Percentiles rank a stretch among this genome's conserved stretches.
These are phyloP conservation scores for Porphyrio hochstetteri DNA, from an alignment of 2,113 vertebrate species.

Conservation along the genomic window DNA sequence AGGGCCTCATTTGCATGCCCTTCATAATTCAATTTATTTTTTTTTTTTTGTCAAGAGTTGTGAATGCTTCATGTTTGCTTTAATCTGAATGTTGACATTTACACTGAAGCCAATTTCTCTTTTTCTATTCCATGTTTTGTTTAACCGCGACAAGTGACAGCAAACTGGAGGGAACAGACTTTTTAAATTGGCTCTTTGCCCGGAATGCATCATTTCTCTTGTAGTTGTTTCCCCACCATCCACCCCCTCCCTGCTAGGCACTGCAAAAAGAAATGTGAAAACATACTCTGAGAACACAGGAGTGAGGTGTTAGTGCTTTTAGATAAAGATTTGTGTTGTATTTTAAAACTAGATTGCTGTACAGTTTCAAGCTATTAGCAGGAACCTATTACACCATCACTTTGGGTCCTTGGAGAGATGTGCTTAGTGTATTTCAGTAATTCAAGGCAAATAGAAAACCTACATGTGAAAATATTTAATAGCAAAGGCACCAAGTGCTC, in stretches of 20 bases:
- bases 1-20: conserved; percentile 77
- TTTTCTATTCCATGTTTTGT: conserved; percentile 83
- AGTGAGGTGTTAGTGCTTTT: conserved; percentile 80
- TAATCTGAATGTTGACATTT: conserved; percentile 89
- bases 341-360: conserved; percentile 84
- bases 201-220: conserved; percentile 81
- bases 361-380: conserved; percentile 82
- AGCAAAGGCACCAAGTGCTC: conserved; percentile 63
- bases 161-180: conserved; percentile 83
- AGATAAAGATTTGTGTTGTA: conserved; percentile 85
- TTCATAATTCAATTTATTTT: conserved; percentile 83
- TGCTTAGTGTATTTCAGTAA: conserved; percentile 82
- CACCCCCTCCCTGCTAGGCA: conserved; percentile 60
- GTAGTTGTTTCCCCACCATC: conserved; percentile 58
- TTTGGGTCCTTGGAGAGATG: conserved; percentile 77
- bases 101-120: conserved; percentile 84
- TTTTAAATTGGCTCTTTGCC: conserved; percentile 84
- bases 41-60: conserved; percentile 79
- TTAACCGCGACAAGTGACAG: conserved; percentile 84
- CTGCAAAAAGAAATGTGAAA: conserved; percentile 76
- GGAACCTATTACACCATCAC: conserved; percentile 73
- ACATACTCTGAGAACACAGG: conserved; percentile 69
- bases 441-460: conserved; percentile 82
- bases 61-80: conserved; percentile 84
- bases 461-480: conserved; percentile 82